phyloP scores from a whole-genome alignment of 2,888 invertebrate genomes.

The Euzophera pinguis region DNA sequence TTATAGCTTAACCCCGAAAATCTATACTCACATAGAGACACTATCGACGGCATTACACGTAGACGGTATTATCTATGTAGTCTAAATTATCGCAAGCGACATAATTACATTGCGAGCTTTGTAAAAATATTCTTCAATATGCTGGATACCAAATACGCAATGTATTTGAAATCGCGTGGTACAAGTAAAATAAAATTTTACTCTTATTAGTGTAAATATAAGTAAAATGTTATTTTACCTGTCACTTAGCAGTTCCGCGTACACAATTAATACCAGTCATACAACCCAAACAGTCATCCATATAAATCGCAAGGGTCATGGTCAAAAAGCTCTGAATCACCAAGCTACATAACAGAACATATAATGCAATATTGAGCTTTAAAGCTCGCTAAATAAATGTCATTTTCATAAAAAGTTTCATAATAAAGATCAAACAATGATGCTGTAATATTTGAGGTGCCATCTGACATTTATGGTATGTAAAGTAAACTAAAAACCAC shows the following conservation, averaged over 20 bases:
- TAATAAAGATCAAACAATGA: constrained; percentile 2
- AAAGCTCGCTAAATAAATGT: neutral
- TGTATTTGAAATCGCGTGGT: no score
- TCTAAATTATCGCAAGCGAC: no score
- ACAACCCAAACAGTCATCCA: neutral
- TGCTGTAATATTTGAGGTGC: constrained; percentile 4
- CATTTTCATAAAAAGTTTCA: neutral
- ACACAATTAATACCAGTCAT: neutral
- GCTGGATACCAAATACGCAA: no score
- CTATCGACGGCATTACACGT: no score
- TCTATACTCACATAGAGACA: no score
- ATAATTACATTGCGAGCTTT: no score
- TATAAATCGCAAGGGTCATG: constrained; percentile 5
- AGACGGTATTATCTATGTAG: no score
- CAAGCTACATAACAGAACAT: neutral
- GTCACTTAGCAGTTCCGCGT: neutral
- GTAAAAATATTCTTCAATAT: no score
- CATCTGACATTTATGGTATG: neutral
- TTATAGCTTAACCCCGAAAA: no score
- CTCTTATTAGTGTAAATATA: no score
- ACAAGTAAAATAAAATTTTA: no score
- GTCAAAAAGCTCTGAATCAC: constrained; percentile 5
- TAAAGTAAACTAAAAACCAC: neutral
- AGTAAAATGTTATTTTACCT: neutral
- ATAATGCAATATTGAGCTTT: neutral